Percentiles rank a stretch among this genome's conserved stretches.
These are phyloP conservation scores for Rhopalosiphum maidis DNA, from an alignment of 1,140 invertebrate genomes.

Conservation along the genomic window DNA sequence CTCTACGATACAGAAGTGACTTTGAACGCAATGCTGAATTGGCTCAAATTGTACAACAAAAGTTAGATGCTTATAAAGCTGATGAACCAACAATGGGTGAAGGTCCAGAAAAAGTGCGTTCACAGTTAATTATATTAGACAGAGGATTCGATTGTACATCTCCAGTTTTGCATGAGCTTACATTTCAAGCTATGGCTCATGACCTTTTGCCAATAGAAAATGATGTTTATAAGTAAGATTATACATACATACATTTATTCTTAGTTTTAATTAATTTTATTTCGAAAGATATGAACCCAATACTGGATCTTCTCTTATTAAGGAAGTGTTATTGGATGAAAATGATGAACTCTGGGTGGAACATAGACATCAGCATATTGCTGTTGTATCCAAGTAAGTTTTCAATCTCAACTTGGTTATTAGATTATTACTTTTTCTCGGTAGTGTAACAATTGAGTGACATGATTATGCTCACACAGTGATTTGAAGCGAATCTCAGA, in stretches of 20 bases:
- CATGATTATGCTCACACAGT: not conserved
- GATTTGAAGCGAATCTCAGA: no score
- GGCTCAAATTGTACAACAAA: constrained; percentile 97
- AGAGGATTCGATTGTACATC: constrained; percentile 98
- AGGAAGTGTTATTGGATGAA: constrained; percentile 98
- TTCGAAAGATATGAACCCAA: constrained; percentile 78
- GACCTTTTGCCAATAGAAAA: constrained; percentile 98
- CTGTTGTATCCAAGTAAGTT: constrained; percentile 92
- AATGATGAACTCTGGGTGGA: constrained; percentile 99
- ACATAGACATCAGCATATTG: constrained; percentile 98
- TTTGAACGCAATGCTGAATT: constrained; percentile 96
- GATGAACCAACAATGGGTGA: constrained; percentile 99
- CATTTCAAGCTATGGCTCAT: constrained; percentile 99
- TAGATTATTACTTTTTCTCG: not conserved
- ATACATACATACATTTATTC: constrained; percentile 50
- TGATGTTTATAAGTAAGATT: constrained; percentile 92
- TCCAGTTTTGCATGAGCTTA: constrained; percentile 96
- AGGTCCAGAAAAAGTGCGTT: constrained; percentile 92
- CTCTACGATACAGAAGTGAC: constrained; percentile 94
- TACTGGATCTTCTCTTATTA: constrained; percentile 69
- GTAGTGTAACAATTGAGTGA: not conserved
- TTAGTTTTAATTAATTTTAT: constrained; percentile 42
- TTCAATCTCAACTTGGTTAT: not conserved
- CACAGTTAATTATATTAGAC: constrained; percentile 95
- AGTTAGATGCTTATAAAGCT: constrained; percentile 98